phyloP scores from a whole-genome alignment of 2,888 invertebrate species.

The Xylophagus ater region DNA sequence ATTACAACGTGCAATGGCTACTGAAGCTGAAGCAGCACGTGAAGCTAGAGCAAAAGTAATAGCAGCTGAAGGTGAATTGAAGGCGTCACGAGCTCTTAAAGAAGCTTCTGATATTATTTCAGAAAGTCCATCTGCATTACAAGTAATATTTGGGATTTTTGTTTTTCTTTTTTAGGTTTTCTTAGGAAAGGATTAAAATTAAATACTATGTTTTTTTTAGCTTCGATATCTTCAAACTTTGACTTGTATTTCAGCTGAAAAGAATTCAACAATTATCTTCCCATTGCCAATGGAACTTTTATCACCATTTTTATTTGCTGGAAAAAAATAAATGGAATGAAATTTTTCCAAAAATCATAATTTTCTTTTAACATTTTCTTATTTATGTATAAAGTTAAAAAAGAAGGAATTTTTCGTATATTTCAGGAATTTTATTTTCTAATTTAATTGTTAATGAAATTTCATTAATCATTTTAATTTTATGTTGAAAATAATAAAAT shows the following conservation, averaged over 20 bases:
- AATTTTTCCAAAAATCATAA: not conserved
- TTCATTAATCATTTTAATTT: too few relatives aligned
- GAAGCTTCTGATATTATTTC: slow-evolving; percentile 74
- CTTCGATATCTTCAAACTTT: slow-evolving; percentile 81
- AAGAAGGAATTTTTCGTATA: not conserved
- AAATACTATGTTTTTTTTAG: slow-evolving; percentile 40
- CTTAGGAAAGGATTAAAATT: not conserved
- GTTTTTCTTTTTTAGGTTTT: not conserved
- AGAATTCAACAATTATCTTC: slow-evolving; percentile 90
- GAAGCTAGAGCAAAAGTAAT: slow-evolving; percentile 72
- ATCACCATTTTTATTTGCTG: slow-evolving; percentile 27
- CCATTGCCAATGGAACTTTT: slow-evolving; percentile 80
- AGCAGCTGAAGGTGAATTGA: slow-evolving; percentile 76
- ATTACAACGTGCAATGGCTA: slow-evolving; percentile 71
- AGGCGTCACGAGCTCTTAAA: slow-evolving; percentile 65
- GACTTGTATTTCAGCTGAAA: slow-evolving; percentile 84
- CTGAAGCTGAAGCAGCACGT: slow-evolving; percentile 68
- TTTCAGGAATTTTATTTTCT: not conserved
- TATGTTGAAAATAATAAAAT: too few relatives aligned
- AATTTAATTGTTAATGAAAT: not conserved
- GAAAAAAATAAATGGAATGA: not conserved
- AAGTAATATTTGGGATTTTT: slow-evolving; percentile 21
- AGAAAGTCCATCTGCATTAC: slow-evolving; percentile 60
- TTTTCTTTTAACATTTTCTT: not conserved
- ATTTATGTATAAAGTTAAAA: not conserved